phyloP scores from a whole-genome alignment of 2,113 vertebrate genomes.

The Lampris megalopsis region DNA sequence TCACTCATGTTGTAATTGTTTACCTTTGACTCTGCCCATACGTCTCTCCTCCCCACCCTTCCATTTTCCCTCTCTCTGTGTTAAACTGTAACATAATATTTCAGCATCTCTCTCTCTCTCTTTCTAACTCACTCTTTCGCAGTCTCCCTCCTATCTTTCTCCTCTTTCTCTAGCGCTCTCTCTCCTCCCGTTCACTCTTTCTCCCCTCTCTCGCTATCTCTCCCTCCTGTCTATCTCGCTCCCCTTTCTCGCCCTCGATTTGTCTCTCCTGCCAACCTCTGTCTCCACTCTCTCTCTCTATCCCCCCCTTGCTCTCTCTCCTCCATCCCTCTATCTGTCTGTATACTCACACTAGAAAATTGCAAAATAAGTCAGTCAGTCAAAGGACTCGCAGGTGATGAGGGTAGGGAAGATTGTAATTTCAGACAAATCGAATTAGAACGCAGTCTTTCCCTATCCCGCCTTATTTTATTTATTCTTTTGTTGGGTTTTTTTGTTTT shows the following conservation, averaged over 20 bases:
- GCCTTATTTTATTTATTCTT: neutral
- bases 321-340: too few relatives aligned
- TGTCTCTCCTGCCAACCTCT: too few relatives aligned
- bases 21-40: slow-evolving; percentile 82
- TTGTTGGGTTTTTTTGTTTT: neutral
- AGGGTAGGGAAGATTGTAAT: too few relatives aligned
- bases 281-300: too few relatives aligned
- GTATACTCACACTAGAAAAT: too few relatives aligned
- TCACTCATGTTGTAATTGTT: slow-evolving; percentile 84
- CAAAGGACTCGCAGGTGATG: too few relatives aligned
- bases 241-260: too few relatives aligned
- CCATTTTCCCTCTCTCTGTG: slow-evolving; percentile 41
- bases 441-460: slow-evolving; percentile 11
- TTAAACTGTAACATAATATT: slow-evolving; percentile 76
- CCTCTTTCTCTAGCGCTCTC: slow-evolving; percentile 1
- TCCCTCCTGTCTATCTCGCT: too few relatives aligned
- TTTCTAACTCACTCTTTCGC: neutral
- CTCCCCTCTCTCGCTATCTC: too few relatives aligned
- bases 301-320: too few relatives aligned
- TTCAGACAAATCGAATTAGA: too few relatives aligned
- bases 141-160: slow-evolving; percentile 4
- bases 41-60: slow-evolving; percentile 55
- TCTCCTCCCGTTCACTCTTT: slow-evolving; percentile 38
- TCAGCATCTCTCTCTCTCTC: slow-evolving; percentile 45
- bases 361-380: too few relatives aligned